phyloP scores from a whole-genome alignment of 2,113 vertebrate genomes.

The Pygoscelis antarcticus region DNA sequence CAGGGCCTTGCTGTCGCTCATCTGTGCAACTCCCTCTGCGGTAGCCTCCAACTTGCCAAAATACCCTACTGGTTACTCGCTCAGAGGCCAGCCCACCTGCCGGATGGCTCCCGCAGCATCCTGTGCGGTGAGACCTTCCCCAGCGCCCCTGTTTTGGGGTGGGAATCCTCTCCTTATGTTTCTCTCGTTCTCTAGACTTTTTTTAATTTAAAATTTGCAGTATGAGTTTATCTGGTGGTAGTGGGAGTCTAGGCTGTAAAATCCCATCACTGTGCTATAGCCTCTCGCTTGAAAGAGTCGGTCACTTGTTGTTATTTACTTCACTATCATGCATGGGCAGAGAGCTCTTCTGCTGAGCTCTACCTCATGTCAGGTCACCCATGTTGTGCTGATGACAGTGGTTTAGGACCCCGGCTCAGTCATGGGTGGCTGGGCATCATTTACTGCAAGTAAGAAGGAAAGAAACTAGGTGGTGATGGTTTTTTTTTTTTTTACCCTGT shows the following conservation, averaged over 20 bases:
- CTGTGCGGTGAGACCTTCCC: not conserved
- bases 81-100: not conserved
- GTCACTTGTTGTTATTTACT: too few relatives aligned
- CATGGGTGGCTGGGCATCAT: not conserved
- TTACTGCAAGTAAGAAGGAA: not conserved
- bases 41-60: not conserved
- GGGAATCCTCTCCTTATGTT: not conserved
- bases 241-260: not conserved
- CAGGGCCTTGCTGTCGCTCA: rapidly evolving
- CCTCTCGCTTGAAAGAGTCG: not conserved
- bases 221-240: not conserved
- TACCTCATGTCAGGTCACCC: not conserved
- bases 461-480: too few relatives aligned
- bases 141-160: too few relatives aligned
- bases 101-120: not conserved
- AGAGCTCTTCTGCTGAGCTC: not conserved
- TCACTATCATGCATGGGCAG: not conserved
- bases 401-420: not conserved
- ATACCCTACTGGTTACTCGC: not conserved
- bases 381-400: not conserved
- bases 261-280: not conserved
- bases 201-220: too few relatives aligned
- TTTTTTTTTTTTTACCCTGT: too few relatives aligned
- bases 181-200: not conserved
- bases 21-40: rapidly evolving